phyloP scores from a whole-genome alignment of 2,797 vertebrate species.

The Acipenser transmontanus region DNA sequence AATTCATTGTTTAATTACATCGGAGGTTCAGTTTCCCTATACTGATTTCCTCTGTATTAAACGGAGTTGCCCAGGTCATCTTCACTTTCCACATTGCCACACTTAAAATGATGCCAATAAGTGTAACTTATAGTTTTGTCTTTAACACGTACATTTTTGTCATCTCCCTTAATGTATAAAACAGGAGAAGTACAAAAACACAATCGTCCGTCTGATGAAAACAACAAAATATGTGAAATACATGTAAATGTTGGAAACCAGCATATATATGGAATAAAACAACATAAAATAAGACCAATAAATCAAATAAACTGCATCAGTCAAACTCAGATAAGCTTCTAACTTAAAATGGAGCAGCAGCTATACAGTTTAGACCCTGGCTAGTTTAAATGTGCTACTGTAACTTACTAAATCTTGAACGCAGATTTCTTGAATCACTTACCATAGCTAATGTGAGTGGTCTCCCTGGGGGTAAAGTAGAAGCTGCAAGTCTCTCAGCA shows the following conservation, averaged over 20 bases:
- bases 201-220: conserved; percentile 24
- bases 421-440: too few relatives aligned
- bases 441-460: too few relatives aligned
- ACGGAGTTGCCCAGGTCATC: conserved; percentile 24
- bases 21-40: conserved; percentile 22
- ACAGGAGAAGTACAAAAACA: conserved; percentile 16
- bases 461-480: too few relatives aligned
- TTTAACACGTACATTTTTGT: conserved; percentile 22
- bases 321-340: too few relatives aligned
- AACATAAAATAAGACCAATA: too few relatives aligned
- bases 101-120: conserved; percentile 28
- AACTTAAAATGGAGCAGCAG: too few relatives aligned
- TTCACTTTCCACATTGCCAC: conserved; percentile 31
- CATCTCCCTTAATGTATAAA: conserved; percentile 31
- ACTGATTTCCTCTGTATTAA: conserved; percentile 15
- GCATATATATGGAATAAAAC: too few relatives aligned
- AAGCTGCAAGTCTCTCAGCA: too few relatives aligned
- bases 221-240: conserved; percentile 24
- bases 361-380: too few relatives aligned
- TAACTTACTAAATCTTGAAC: too few relatives aligned
- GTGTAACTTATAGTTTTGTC: conserved; percentile 30
- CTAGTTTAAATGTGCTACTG: too few relatives aligned
- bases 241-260: conserved; percentile 12
- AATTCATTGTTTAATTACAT: conserved; percentile 23
- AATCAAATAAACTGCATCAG: too few relatives aligned